Base-by-base conservation (phyloP, 2,113 vertebrate genomes). In the Lepus europaeus region DNA sequence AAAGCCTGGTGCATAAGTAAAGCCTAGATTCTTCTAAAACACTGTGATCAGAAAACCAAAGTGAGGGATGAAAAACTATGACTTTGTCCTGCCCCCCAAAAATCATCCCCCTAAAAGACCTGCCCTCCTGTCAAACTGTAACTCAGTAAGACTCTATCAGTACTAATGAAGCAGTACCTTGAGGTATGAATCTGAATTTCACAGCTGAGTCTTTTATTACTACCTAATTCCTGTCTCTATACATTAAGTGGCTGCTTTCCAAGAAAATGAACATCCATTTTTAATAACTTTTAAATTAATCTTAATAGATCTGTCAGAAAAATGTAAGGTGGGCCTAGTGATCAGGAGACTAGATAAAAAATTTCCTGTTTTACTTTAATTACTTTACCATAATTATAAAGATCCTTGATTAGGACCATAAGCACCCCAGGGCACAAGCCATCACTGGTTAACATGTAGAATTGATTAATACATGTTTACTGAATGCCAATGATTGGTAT, bases 1-100 rank as follows among this genome's bases (percentile, higher is more conserved):
- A 98, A 99, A 99, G 98, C 98, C 98, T 98, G 97, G 98, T 97
- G 98, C 98, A 98, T 98, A 98, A 98, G 98, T 98, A 98, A 98
- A 98, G 97, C 98, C 96, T 79, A 98, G 97, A 98, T 98, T 98
- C 98, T 98, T 98, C 97, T 98, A 97, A 97, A 98, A 98, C 96
- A 98, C 97, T 97, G 96, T 97, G 98, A 98, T 98, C 98, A 97
- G 97, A 98, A 98, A 98, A 97, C 97, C 97, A 98, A 98, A 96
- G 96, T 96, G 89, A 95, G 97, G 39, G 88, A 96, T 97, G 94
- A 97, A 98, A 98, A 98, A 97, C 93, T 97, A 94, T 97, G 97
- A 95, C 94, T 98, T 97, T 16, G 36, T 97, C 96, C 93, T 87
- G 10, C 83, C 59, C 63, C 63, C 25, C n/a, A 6, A 97, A 97